phyloP scores from a whole-genome alignment of 2,797 vertebrate genomes.

The Myotis myotis region DNA sequence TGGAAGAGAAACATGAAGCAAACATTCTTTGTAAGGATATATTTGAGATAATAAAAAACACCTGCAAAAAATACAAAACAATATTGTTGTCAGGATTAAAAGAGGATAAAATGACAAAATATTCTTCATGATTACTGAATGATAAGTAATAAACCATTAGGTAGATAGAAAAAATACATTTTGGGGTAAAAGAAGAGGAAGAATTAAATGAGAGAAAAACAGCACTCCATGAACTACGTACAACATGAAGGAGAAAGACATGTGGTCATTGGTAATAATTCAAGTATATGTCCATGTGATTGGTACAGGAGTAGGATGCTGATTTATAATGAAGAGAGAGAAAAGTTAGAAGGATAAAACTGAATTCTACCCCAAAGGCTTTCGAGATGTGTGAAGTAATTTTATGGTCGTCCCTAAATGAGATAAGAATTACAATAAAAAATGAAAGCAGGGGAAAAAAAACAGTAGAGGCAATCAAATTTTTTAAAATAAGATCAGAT shows the following conservation, averaged over 20 bases:
- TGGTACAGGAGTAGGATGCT: not conserved
- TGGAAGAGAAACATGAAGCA: not conserved
- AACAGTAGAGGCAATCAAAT: not conserved
- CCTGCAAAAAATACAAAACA: not conserved
- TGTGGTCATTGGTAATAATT: not conserved
- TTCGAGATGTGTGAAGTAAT: not conserved
- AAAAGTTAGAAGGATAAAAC: not conserved
- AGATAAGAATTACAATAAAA: not conserved
- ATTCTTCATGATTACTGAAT: not conserved
- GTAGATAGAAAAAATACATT: not conserved
- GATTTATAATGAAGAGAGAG: not conserved
- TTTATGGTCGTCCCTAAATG: not conserved
- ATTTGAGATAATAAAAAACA: not conserved
- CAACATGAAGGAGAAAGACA: accelerated
- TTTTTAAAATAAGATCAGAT: not conserved
- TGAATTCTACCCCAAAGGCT: not conserved
- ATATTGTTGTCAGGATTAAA: not conserved
- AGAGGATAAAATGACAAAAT: not conserved
- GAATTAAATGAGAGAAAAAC: not conserved
- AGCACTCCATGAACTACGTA: not conserved
- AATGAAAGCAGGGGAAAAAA: not conserved
- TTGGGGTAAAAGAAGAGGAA: not conserved
- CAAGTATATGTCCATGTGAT: not conserved
- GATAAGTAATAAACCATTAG: not conserved
- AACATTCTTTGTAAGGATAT: not conserved